A percentile compares a stretch with the other conserved stretches of the same genome.
phyloP scores from a whole-genome alignment of 2,113 vertebrate genomes.

The Chaenocephalus aceratus region DNA sequence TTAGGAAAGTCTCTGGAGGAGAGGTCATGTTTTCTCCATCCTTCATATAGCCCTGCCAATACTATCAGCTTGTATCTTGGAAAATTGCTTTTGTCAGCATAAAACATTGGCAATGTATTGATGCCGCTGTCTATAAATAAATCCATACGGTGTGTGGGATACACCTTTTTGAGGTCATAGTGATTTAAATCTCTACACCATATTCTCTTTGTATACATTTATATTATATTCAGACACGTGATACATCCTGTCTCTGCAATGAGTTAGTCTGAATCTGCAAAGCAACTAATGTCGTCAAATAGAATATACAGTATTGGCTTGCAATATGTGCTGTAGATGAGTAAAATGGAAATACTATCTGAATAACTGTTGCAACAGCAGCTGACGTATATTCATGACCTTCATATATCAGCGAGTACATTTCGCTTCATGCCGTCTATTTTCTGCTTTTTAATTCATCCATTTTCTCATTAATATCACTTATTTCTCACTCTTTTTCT shows the following conservation, averaged over 20 bases:
- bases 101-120: slow-evolving; percentile 45
- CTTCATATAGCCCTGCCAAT: slow-evolving; percentile 49
- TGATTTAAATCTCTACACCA: slow-evolving; percentile 22
- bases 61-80: slow-evolving; percentile 4
- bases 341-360: too few species aligned
- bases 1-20: neutral
- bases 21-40: slow-evolving; percentile 26
- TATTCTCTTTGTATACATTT: neutral
- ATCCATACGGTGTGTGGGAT: slow-evolving; percentile 23
- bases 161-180: slow-evolving; percentile 31
- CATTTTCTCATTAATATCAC: slow-evolving; percentile 5
- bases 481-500: slow-evolving; percentile 2
- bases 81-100: slow-evolving; percentile 49
- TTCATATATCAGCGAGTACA: slow-evolving; percentile 23
- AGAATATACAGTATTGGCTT: neutral
- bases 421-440: slow-evolving; percentile 10
- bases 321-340: neutral
- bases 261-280: neutral
- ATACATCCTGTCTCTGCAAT: too few species aligned
- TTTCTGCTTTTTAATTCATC: neutral
- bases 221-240: too few species aligned
- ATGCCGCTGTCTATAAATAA: slow-evolving; percentile 37
- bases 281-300: neutral
- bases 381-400: slow-evolving; percentile 46
- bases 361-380: too few species aligned